Evolutionary conservation across 2,113 vertebrate genomes (phyloP).

Genomic region (Carollia perspicillata): DNA sequence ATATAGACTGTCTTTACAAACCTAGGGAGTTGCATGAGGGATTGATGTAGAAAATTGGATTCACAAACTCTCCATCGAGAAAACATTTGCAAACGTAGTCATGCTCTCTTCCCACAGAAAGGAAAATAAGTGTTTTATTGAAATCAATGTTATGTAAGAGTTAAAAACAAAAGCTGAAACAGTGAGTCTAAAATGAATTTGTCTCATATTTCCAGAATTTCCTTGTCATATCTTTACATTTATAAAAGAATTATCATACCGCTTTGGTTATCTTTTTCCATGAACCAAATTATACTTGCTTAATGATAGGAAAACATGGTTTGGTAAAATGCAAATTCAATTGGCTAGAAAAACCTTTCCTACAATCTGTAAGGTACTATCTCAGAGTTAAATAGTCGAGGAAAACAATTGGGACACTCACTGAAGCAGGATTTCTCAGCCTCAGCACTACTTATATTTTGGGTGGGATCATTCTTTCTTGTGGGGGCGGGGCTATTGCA

Average conservation of each 20-base stretch:
- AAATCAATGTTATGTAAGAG: slow-evolving; percentile 6
- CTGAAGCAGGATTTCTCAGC: not conserved
- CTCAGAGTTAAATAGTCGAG: not conserved
- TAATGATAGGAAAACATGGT: slow-evolving; percentile 21
- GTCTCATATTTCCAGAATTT: not conserved
- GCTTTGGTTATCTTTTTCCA: not conserved
- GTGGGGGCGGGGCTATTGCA: not conserved
- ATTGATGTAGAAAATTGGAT: slow-evolving; percentile 26
- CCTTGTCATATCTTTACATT: slow-evolving; percentile 5
- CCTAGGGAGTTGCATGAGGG: not conserved
- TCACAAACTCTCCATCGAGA: not conserved
- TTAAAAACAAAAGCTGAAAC: not conserved
- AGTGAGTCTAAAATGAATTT: slow-evolving; percentile 8
- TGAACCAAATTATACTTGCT: not conserved
- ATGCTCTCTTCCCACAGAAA: not conserved
- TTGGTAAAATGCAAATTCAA: slow-evolving; percentile 30
- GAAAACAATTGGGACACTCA: not conserved
- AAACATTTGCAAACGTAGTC: not conserved
- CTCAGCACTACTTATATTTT: not conserved
- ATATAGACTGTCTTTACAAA: not conserved
- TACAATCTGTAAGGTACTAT: not conserved
- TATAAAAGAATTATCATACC: slow-evolving; percentile 36
- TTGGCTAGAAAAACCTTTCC: not conserved
- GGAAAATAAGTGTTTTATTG: slow-evolving; percentile 45
- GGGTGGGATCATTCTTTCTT: not conserved